Evolutionary conservation across 2,113 vertebrate genomes (phyloP).

Genomic region (Puffinus mauretanicus): DNA sequence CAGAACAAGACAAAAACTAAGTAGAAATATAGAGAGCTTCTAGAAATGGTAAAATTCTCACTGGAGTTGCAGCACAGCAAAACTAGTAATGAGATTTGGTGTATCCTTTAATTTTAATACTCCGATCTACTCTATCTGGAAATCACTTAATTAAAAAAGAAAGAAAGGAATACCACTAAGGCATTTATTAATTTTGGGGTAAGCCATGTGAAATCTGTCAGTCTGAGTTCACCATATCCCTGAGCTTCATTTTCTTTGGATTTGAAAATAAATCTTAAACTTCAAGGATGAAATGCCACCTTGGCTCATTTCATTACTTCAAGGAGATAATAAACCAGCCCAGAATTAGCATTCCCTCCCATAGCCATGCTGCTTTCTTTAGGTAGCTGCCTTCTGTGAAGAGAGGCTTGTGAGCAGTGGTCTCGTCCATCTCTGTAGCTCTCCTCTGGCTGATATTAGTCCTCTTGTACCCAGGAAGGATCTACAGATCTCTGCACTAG

Average conservation of each 20-base stretch:
- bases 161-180: neutral
- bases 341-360: neutral
- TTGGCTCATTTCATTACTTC: conserved; percentile 2
- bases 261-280: conserved; percentile 40
- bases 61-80: neutral
- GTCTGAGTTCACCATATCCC: neutral
- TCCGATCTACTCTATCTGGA: neutral
- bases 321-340: neutral
- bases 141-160: conserved; percentile 52
- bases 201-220: conserved; percentile 36
- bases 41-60: neutral
- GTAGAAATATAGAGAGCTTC: neutral
- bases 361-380: accelerated
- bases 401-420: neutral
- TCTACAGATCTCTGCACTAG: accelerated
- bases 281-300: neutral
- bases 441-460: neutral
- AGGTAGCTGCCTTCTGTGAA: neutral
- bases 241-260: conserved; percentile 40
- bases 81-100: conserved; percentile 20
- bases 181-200: conserved; percentile 40
- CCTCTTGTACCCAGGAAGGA: neutral
- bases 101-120: conserved; percentile 20
- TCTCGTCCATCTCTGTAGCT: neutral
- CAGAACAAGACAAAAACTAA: neutral